Evolutionary conservation across 2,888 invertebrate species (phyloP).

Genomic region (Drosophila colorata): DNA sequence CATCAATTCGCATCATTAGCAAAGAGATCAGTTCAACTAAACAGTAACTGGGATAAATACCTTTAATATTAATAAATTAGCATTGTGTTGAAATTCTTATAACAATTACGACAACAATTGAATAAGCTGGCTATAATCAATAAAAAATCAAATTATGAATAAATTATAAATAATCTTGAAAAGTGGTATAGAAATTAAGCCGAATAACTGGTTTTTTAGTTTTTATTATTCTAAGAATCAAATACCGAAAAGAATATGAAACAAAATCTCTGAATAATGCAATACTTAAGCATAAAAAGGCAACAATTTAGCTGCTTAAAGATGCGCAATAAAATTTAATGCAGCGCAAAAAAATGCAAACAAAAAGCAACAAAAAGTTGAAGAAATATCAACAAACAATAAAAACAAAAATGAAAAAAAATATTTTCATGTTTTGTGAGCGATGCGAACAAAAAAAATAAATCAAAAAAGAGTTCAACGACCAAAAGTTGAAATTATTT

Average conservation of each 20-base stretch:
- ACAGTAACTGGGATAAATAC: neutral
- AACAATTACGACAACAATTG: constrained; percentile 3
- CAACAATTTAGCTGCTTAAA: constrained; percentile 38
- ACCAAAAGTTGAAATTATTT: constrained; percentile 78
- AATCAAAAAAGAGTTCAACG: constrained; percentile 75
- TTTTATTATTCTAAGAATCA: neutral
- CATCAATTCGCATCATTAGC: too few species aligned
- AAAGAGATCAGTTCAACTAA: neutral
- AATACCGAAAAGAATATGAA: constrained; percentile 4
- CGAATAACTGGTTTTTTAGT: constrained; percentile 19
- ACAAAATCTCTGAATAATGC: constrained; percentile 15
- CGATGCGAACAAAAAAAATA: constrained; percentile 34
- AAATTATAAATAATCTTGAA: neutral
- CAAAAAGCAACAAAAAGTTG: constrained; percentile 10
- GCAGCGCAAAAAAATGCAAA: constrained; percentile 40
- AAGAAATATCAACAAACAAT: constrained; percentile 9
- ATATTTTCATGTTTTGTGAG: constrained; percentile 56
- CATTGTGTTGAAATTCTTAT: neutral
- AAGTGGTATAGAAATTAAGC: neutral
- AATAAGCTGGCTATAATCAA: neutral
- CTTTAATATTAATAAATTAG: neutral
- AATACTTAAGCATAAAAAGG: constrained; percentile 24
- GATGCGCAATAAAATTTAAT: constrained; percentile 56
- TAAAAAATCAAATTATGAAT: neutral
- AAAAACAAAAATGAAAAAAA: constrained; percentile 27